Evolutionary conservation across 2,797 vertebrate genomes (phyloP).

Genomic region (Florisuga fusca): DNA sequence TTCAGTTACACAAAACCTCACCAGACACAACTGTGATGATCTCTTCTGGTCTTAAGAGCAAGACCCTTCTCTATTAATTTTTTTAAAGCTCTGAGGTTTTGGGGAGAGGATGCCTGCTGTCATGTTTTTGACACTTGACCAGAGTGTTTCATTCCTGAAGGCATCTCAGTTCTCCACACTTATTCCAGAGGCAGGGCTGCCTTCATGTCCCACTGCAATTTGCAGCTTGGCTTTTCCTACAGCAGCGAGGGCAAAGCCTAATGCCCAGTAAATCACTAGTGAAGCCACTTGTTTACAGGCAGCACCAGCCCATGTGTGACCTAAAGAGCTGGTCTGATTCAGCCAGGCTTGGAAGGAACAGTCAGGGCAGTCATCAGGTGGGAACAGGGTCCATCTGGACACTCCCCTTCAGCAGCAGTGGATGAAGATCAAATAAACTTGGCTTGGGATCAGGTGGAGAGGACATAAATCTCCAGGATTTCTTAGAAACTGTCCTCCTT

Average conservation of each 20-base stretch:
- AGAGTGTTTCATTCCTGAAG: neutral
- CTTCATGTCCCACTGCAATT: accelerated
- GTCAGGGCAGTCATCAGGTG: neutral
- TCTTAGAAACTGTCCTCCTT: neutral
- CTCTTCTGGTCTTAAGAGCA: neutral
- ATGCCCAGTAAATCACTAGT: neutral
- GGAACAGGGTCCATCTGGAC: neutral
- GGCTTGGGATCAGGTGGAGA: neutral
- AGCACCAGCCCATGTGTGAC: neutral
- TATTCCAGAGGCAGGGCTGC: neutral
- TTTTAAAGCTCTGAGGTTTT: neutral
- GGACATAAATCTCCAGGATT: neutral
- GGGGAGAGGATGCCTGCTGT: neutral
- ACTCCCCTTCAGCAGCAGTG: neutral
- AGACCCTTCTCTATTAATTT: neutral
- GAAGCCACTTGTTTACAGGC: neutral
- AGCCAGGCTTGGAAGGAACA: neutral
- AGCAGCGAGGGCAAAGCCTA: neutral
- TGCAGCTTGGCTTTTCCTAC: neutral
- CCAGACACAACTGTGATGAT: neutral
- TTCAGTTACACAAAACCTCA: neutral
- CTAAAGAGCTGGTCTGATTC: neutral
- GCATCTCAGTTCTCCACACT: neutral
- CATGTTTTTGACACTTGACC: no score
- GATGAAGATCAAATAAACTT: neutral